A percentile compares a stretch with the other conserved stretches of the same genome.
Conservation (phyloP, 2,888 invertebrate genomes). For the Blastobasis lacticolella region DNA sequence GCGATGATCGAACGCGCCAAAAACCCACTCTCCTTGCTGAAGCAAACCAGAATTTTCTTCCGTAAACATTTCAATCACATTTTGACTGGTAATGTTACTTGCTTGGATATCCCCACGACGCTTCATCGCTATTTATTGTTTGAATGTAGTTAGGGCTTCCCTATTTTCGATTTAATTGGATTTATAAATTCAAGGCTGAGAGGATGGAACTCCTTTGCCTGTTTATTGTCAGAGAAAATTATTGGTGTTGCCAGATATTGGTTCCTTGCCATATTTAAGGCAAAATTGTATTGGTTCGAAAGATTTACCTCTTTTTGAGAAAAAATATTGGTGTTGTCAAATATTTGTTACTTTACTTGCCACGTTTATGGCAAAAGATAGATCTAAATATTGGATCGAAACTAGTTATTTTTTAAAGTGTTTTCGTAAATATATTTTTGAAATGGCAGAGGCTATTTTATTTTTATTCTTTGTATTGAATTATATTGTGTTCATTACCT, state of each 20-base stretch:
- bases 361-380: too few relatives aligned
- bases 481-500: neutral
- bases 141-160: conserved; percentile 68
- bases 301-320: neutral
- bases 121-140: conserved; percentile 81
- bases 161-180: conserved; percentile 12
- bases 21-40: conserved; percentile 78
- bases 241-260: conserved; percentile 22
- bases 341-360: too few relatives aligned
- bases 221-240: conserved; percentile 14
- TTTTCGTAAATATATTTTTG: neutral
- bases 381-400: too few relatives aligned
- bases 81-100: conserved; percentile 69
- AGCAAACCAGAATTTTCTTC: conserved; percentile 77
- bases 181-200: conserved; percentile 17
- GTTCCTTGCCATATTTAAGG: conserved; percentile 14
- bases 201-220: conserved; percentile 14
- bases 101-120: conserved; percentile 77
- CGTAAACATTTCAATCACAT: conserved; percentile 74
- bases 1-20: conserved; percentile 78
- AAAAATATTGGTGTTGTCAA: neutral
- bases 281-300: conserved; percentile 7
- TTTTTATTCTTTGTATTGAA: conserved; percentile 6
- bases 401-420: neutral
- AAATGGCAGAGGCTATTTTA: neutral